These are phyloP conservation scores for Xiphophorus birchmanni DNA, from an alignment of 2,797 vertebrate species.

Conservation along the genomic window DNA sequence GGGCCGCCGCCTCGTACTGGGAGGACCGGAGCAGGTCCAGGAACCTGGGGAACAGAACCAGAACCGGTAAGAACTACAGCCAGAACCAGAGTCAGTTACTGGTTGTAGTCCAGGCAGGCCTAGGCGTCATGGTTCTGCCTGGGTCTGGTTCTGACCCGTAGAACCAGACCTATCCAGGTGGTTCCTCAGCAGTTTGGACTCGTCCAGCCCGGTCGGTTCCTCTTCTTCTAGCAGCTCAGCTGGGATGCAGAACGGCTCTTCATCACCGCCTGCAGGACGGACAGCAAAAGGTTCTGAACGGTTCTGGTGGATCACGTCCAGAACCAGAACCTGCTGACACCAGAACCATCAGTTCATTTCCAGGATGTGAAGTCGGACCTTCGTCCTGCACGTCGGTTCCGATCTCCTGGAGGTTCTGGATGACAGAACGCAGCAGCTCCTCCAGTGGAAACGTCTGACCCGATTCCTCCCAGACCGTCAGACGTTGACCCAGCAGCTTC, in stretches of 20 bases:
- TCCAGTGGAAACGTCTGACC: slow-evolving; percentile 66
- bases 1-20: slow-evolving; percentile 79
- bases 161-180: slow-evolving; percentile 76
- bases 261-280: slow-evolving; percentile 22
- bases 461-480: slow-evolving; percentile 71
- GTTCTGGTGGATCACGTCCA: not conserved
- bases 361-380: not conserved
- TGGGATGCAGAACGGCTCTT: not conserved
- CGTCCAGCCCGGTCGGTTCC: slow-evolving; percentile 63
- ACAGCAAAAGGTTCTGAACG: too few relatives aligned
- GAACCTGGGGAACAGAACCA: slow-evolving; percentile 69
- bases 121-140: too few relatives aligned
- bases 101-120: too few relatives aligned
- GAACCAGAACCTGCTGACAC: not conserved
- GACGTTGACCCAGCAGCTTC: slow-evolving; percentile 53
- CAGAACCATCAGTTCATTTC: not conserved
- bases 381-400: not conserved
- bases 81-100: too few relatives aligned
- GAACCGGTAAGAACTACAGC: not conserved
- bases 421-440: slow-evolving; percentile 62
- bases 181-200: slow-evolving; percentile 66
- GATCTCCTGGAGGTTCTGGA: slow-evolving; percentile 43
- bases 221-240: slow-evolving; percentile 68
- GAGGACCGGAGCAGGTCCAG: slow-evolving; percentile 75
- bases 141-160: not conserved